Conservation (phyloP, 1,140 invertebrate genomes). For the Temnothorax longispinosus region DNA sequence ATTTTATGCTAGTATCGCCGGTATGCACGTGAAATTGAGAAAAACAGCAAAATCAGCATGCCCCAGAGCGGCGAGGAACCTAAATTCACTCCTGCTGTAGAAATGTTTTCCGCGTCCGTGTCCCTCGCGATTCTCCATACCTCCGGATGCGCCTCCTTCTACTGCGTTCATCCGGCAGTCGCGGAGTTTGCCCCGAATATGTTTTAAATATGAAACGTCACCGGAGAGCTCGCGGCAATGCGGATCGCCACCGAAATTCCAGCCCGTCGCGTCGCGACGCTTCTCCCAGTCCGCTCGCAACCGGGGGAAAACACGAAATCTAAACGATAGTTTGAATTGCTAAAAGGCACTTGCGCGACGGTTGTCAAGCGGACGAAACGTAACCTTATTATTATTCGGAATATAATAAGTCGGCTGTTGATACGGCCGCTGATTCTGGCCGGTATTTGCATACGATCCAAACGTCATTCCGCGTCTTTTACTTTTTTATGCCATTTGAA, state of each 20-base stretch:
- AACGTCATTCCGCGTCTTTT: neutral
- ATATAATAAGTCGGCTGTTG: conserved; percentile 73
- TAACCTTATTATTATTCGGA: conserved; percentile 71
- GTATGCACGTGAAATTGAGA: conserved; percentile 5
- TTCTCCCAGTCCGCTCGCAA: neutral
- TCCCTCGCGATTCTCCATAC: conserved; percentile 7
- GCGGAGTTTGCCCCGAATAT: conserved; percentile 54
- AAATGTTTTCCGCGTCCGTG: conserved; percentile 54
- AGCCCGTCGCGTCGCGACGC: neutral
- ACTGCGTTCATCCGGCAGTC: conserved; percentile 15
- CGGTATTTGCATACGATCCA: conserved; percentile 55
- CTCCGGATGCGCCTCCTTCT: conserved; percentile 28
- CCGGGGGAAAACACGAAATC: conserved; percentile 46
- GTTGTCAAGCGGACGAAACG: conserved; percentile 4
- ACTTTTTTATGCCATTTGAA: neutral
- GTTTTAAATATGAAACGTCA: conserved; percentile 69
- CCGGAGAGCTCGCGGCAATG: conserved; percentile 29
- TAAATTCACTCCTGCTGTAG: conserved; percentile 21
- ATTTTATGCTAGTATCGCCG: neutral
- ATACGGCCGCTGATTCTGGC: conserved; percentile 59
- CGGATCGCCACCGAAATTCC: conserved; percentile 28
- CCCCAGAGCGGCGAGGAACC: neutral
- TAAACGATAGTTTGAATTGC: conserved; percentile 78
- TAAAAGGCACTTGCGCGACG: conserved; percentile 65
- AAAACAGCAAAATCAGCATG: conserved; percentile 42